Conservation (phyloP, 1,140 invertebrate genomes). For the Drosophila fuyamai region DNA sequence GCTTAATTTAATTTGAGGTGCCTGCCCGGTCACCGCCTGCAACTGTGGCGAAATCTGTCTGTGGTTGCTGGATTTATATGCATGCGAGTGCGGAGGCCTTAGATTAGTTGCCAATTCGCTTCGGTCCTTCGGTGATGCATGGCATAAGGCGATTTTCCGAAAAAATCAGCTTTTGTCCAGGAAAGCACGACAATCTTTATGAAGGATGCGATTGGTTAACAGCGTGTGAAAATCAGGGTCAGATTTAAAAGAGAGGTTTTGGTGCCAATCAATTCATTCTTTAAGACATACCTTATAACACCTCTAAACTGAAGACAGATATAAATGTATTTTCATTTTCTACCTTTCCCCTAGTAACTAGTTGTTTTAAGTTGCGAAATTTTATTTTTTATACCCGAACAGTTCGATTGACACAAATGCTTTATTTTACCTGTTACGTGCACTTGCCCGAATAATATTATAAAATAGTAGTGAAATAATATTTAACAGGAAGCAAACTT, state of each 20-base stretch:
- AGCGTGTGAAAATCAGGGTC: neutral
- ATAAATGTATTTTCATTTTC: too few species aligned
- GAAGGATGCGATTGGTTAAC: neutral
- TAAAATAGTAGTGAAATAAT: too few species aligned
- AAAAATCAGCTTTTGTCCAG: slow-evolving; percentile 4
- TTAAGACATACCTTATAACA: too few species aligned
- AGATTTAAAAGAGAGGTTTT: neutral
- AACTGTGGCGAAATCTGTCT: slow-evolving; percentile 47
- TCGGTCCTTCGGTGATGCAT: slow-evolving; percentile 31
- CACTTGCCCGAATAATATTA: too few species aligned
- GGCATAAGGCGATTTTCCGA: neutral
- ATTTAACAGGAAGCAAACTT: too few species aligned
- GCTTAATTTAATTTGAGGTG: slow-evolving; percentile 65
- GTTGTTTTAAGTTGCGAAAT: too few species aligned
- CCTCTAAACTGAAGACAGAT: too few species aligned
- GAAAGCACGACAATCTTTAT: neutral
- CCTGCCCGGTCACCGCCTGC: slow-evolving; percentile 49
- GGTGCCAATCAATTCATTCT: neutral
- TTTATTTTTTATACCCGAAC: too few species aligned
- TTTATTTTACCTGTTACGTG: too few species aligned
- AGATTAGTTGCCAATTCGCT: slow-evolving; percentile 49
- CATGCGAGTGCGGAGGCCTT: slow-evolving; percentile 35
- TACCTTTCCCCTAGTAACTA: too few species aligned
- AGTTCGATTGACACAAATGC: too few species aligned
- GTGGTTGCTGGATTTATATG: slow-evolving; percentile 53